These are phyloP conservation scores for Cerastis leucographa DNA, from an alignment of 2,888 invertebrate species.

Conservation along the genomic window DNA sequence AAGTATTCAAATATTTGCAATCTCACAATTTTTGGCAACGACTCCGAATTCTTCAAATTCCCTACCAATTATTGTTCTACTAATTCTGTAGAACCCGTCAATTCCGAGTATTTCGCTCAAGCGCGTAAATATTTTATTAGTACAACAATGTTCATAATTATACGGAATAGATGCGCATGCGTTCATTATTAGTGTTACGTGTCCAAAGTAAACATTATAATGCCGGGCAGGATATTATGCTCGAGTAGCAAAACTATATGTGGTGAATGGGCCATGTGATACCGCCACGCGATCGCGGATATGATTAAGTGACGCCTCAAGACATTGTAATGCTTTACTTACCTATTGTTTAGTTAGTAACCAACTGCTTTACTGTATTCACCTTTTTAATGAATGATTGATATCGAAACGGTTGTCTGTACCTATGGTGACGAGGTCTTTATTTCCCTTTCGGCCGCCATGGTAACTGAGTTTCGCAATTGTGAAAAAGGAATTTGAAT, in stretches of 20 bases:
- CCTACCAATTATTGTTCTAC: constrained; percentile 1
- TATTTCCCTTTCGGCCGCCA: too few relatives aligned
- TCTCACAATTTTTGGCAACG: constrained; percentile 1
- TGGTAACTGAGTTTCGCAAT: too few relatives aligned
- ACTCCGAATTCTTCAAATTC: constrained; percentile 4
- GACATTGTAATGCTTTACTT: constrained; percentile 65
- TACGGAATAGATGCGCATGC: constrained; percentile 67
- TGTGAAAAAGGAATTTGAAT: too few relatives aligned
- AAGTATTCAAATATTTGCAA: not conserved
- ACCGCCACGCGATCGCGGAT: constrained; percentile 74
- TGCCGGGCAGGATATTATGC: constrained; percentile 86
- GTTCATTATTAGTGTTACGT: constrained; percentile 80
- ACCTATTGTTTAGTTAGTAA: constrained; percentile 67
- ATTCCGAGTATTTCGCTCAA: constrained; percentile 46
- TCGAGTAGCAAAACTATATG: constrained; percentile 87
- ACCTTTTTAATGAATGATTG: not conserved
- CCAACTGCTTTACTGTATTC: constrained; percentile 27
- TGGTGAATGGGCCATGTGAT: constrained; percentile 78
- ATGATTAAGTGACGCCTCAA: constrained; percentile 64
- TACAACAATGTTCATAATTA: constrained; percentile 59
- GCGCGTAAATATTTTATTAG: constrained; percentile 58
- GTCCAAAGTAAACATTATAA: constrained; percentile 88
- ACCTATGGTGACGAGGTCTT: not conserved
- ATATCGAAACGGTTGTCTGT: not conserved
- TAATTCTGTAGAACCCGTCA: constrained; percentile 38